Percentiles rank a stretch among this genome's conserved stretches.
Evolutionary conservation across 1,140 invertebrate genomes (phyloP).

Genomic region (Bradynema listronoti): DNA sequence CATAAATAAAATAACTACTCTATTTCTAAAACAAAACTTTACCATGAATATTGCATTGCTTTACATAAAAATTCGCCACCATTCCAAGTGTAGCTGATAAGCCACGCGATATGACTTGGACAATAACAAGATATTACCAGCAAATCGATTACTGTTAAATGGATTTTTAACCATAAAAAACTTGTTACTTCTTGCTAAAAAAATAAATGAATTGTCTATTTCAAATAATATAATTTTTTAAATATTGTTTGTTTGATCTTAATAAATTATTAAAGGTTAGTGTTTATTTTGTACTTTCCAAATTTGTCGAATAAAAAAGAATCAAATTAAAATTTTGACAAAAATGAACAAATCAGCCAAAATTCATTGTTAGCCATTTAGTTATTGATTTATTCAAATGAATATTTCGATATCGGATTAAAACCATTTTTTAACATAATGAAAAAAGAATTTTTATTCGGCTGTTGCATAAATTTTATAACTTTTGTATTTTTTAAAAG

Average conservation of each 20-base stretch:
- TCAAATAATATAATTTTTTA: not conserved
- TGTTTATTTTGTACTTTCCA: not conserved
- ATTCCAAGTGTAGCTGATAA: constrained; percentile 41
- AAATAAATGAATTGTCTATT: constrained; percentile 8
- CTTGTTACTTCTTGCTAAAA: constrained; percentile 44
- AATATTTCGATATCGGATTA: too few species aligned
- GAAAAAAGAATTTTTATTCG: too few species aligned
- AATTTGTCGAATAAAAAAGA: not conserved
- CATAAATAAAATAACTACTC: not conserved
- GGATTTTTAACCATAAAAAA: constrained; percentile 44
- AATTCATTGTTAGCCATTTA: not conserved
- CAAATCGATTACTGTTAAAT: constrained; percentile 41
- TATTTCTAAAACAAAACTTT: not conserved
- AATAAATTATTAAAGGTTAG: not conserved
- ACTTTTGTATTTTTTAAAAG: too few species aligned
- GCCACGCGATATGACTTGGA: constrained; percentile 41
- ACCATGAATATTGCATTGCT: constrained; percentile 43
- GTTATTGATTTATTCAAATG: too few species aligned
- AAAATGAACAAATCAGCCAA: not conserved
- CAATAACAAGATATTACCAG: constrained; percentile 39
- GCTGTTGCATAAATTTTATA: too few species aligned
- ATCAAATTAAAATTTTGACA: not conserved
- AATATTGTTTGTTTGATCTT: not conserved
- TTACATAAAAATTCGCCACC: constrained; percentile 39
- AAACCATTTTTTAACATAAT: too few species aligned